Conservation (phyloP, 2,888 invertebrate species). For the Polyommatus icarus region DNA sequence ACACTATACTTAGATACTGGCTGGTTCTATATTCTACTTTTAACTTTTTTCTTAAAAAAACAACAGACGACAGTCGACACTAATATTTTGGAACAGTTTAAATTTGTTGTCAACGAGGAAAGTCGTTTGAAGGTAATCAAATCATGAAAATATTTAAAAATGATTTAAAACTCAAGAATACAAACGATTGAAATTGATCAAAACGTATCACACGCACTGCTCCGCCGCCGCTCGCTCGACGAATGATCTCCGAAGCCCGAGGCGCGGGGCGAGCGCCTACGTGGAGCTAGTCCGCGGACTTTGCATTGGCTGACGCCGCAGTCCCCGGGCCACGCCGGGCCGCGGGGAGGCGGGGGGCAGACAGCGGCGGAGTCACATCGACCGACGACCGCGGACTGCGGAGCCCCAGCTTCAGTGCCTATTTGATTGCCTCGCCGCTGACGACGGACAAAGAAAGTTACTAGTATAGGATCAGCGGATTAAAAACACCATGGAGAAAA, state of each 20-base stretch:
- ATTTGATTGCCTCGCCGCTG: slow-evolving; percentile 4
- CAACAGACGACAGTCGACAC: neutral
- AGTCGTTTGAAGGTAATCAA: neutral
- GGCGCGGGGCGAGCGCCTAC: neutral
- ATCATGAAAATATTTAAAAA: neutral
- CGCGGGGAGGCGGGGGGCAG: neutral
- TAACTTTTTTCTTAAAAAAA: neutral
- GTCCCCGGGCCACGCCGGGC: neutral
- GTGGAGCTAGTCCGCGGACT: slow-evolving; percentile 4
- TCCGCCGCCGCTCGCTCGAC: neutral
- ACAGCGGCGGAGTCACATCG: slow-evolving; percentile 17
- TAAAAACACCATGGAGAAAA: neutral
- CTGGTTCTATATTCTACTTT: neutral
- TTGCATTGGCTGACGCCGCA: slow-evolving; percentile 18
- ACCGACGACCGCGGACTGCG: neutral
- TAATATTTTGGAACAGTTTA: neutral
- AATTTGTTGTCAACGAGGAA: neutral
- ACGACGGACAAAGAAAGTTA: neutral
- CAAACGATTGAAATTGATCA: neutral
- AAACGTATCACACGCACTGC: slow-evolving; percentile 11
- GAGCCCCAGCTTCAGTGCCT: slow-evolving; percentile 8
- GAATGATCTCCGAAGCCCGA: slow-evolving; percentile 9
- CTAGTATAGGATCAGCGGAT: neutral
- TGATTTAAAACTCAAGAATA: neutral
- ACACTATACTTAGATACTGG: neutral